Percentiles rank a stretch among this genome's conserved stretches.
These are phyloP conservation scores for Drosophila crucigera DNA, from an alignment of 2,888 invertebrate species.

Conservation along the genomic window DNA sequence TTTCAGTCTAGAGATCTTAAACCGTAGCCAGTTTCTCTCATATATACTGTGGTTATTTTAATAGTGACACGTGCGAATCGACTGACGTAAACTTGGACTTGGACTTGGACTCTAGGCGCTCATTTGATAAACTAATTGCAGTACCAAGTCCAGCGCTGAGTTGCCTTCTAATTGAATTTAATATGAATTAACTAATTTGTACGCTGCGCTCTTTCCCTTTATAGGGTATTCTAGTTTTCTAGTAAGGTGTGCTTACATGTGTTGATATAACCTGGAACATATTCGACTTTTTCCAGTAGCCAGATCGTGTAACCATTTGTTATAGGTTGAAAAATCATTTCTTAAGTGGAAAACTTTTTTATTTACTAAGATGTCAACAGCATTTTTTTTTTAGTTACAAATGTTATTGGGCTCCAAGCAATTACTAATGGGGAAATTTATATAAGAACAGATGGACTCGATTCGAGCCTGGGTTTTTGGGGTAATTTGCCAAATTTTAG, in stretches of 20 bases:
- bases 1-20: neutral
- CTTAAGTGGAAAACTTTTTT: neutral
- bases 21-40: neutral
- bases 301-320: neutral
- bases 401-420: neutral
- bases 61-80: conserved; percentile 61
- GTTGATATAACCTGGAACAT: neutral
- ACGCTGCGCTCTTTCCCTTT: conserved; percentile 51
- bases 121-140: conserved; percentile 74
- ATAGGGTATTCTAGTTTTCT: neutral
- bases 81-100: conserved; percentile 1
- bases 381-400: neutral
- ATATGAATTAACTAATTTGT: conserved; percentile 75
- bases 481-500: neutral
- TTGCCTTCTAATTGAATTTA: conserved; percentile 68
- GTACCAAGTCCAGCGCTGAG: conserved; percentile 14
- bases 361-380: neutral
- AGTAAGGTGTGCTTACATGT: neutral
- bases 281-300: neutral
- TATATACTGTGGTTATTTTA: conserved; percentile 9
- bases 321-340: neutral
- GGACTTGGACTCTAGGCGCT: conserved; percentile 46
- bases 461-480: neutral
- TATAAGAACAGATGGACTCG: neutral
- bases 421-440: neutral